These are phyloP conservation scores for Hypocryptadius cinnamomeus DNA, from an alignment of 2,113 vertebrate species.

Conservation along the genomic window DNA sequence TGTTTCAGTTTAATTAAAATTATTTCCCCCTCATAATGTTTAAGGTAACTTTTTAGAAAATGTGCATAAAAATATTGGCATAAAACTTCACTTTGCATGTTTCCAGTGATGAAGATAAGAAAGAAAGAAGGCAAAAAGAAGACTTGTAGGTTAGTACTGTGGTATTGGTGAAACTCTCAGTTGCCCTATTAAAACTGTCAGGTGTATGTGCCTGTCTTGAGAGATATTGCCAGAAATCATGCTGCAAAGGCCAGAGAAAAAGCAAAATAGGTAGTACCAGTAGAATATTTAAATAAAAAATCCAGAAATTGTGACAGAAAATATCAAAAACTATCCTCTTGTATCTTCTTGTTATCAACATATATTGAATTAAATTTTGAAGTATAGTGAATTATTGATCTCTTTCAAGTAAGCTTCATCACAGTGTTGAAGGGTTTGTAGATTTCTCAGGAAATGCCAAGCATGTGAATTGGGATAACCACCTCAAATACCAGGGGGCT, in stretches of 20 bases:
- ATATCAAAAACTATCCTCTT: not conserved
- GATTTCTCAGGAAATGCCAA: slow-evolving; percentile 21
- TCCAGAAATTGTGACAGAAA: not conserved
- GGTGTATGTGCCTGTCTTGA: not conserved
- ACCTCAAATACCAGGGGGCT: slow-evolving; percentile 8
- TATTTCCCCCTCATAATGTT: not conserved
- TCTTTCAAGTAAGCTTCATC: slow-evolving; percentile 28
- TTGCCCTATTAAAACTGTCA: not conserved
- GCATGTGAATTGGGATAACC: slow-evolving; percentile 23
- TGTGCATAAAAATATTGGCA: not conserved
- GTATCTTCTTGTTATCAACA: slow-evolving; percentile 1
- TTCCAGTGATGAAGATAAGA: not conserved
- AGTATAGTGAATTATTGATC: not conserved
- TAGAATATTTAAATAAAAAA: not conserved
- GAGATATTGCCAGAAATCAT: not conserved
- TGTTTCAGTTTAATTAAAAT: not conserved
- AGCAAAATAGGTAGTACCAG: not conserved
- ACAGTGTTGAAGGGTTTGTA: slow-evolving; percentile 10
- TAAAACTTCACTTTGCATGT: not conserved
- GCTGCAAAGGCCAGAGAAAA: not conserved
- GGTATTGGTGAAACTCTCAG: not conserved
- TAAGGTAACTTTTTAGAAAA: not conserved
- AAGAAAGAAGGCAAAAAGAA: not conserved
- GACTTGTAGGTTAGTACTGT: not conserved
- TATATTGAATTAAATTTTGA: slow-evolving; percentile 31